Percentiles rank a stretch among this genome's conserved stretches.
Conservation (phyloP, 2,797 vertebrate species). For the Pachyuromys duprasi region DNA sequence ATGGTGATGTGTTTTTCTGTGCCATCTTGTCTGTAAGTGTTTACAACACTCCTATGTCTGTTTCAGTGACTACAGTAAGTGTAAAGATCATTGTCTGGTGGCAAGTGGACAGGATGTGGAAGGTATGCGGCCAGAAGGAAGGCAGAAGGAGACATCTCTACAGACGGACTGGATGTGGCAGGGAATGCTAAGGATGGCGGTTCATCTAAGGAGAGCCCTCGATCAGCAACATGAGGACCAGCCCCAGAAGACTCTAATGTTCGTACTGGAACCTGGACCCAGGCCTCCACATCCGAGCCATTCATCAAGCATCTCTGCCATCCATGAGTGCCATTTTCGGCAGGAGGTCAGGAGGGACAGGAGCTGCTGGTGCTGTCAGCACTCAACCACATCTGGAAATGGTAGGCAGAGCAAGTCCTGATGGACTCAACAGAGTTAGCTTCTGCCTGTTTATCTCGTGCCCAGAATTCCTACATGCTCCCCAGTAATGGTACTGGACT, state of each 20-base stretch:
- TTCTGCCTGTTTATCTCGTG: not conserved
- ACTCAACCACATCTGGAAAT: not conserved
- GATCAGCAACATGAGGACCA: not conserved
- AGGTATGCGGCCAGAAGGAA: not conserved
- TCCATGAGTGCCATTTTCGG: not conserved
- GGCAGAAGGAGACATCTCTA: not conserved
- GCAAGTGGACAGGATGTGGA: not conserved
- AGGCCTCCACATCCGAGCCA: not conserved
- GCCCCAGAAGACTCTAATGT: not conserved
- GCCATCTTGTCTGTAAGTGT: constrained; percentile 20
- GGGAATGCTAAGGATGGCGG: not conserved
- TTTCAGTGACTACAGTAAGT: not conserved
- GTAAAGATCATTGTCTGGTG: not conserved
- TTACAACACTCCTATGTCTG: not conserved
- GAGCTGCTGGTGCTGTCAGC: not conserved
- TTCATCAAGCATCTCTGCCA: not conserved
- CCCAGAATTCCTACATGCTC: not conserved
- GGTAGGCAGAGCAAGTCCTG: not conserved
- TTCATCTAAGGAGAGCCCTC: not conserved
- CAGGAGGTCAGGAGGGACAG: not conserved
- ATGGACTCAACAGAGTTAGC: not conserved
- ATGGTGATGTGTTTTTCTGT: not conserved
- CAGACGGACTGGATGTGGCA: not conserved
- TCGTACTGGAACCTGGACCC: not conserved
- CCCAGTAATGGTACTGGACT: not conserved